Conservation (phyloP, 2,888 invertebrate species). For the Synanthedon tipuliformis region DNA sequence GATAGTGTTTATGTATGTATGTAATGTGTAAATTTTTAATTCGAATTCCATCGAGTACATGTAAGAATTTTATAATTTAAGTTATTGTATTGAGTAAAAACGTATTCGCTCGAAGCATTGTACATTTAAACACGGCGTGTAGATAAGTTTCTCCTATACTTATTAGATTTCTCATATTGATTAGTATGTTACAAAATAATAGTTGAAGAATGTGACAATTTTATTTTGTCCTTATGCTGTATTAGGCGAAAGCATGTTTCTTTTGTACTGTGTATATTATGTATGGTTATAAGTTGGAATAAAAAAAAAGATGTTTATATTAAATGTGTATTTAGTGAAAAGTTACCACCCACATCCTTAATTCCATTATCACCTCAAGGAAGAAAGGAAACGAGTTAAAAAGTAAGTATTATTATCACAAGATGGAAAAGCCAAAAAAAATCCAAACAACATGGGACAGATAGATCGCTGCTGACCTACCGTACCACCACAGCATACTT, state of each 20-base stretch:
- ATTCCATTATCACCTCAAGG: neutral
- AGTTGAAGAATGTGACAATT: conserved; percentile 62
- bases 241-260: conserved; percentile 73
- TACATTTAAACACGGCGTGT: conserved; percentile 65
- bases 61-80: conserved; percentile 67
- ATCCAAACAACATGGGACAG: no score
- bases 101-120: conserved; percentile 69
- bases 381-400: neutral
- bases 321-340: conserved; percentile 37
- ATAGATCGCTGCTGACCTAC: no score
- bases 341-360: neutral
- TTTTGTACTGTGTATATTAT: conserved; percentile 87
- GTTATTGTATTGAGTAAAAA: conserved; percentile 63
- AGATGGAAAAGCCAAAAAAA: no score
- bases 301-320: conserved; percentile 70
- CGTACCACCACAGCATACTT: no score
- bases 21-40: conserved; percentile 68
- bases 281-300: conserved; percentile 80
- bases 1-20: conserved; percentile 66
- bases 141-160: conserved; percentile 64
- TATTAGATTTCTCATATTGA: conserved; percentile 65
- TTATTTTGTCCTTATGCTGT: conserved; percentile 67
- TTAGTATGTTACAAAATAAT: conserved; percentile 60
- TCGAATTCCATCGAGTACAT: conserved; percentile 71
- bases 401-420: no score